Base-by-base conservation (phyloP, 2,113 vertebrate species). In the Channa argus region DNA sequence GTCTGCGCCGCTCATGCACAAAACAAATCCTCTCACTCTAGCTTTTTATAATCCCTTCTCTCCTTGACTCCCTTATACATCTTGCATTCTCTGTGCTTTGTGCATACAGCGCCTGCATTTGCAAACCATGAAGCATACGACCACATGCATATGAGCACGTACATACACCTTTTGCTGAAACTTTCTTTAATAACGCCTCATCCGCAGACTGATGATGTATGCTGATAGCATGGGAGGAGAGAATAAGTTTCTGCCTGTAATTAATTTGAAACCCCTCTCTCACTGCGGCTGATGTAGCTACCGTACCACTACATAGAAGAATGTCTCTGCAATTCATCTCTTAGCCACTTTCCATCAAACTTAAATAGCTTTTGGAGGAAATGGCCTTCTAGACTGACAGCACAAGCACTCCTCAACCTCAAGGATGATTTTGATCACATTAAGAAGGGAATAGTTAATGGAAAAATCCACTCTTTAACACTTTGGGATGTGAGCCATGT, bases 11-110 rank as follows among this genome's bases (percentile, higher is more conserved):
- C 71, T 85, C 85, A 51, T 62, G 34, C 77, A 84, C 85, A 83
- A 92, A 90, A 94, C 89, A 91, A 91, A 93, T 94, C 86, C 88
- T 83, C 73, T 62, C 49, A n/a, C 64, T 84, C 43, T 71, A 34
- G 50, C 51, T 77, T 69, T 74, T 36, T 69, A 63, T 34, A 54
- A 71, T 71, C 60, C 46, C 67, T 52, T 59, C 62, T 59, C 77
- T 62, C 45, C 44, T 64, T 14, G 39, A 49, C 44, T 60, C 6
- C 41, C 39, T 67, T 72, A 71, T 71, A 56, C 47, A 69, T 79
- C 43, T 69, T 54, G 44, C 77, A 65, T 33, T 41, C 38, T 63
- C 47, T 53, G 33, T 41, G 2, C 33, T 45, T 8, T 45, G 58
- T 70, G 36, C 13, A 73, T 67, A 62, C 44, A 0, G 5, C 24